Base-by-base conservation (phyloP, 1,140 invertebrate species). In the Micrasema longulum region DNA sequence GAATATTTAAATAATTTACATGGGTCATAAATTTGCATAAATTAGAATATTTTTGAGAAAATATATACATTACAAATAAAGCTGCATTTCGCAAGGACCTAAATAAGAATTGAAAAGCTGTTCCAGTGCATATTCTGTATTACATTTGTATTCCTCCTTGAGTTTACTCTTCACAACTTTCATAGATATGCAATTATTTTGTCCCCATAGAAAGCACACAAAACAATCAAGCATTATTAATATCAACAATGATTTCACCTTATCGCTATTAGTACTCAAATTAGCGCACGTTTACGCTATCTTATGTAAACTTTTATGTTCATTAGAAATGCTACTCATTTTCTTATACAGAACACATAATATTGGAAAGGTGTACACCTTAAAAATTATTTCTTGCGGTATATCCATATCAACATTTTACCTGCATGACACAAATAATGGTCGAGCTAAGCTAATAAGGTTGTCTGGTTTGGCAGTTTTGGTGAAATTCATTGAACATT, bases 311-410 rank as follows among this genome's bases (percentile, higher is more conserved):
- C 20, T 60, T 57, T 60, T 31, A 36, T 41, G 23, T 10, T 14
- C 20, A 64, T 45, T 41, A 16, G 43, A 45, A 64, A 64, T 64
- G 62, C 38, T 64, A 64, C 43, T 47, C 26, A 31, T 48, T 64
- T 11, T n/a, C 50, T 64, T 43, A 68, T 43, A 57, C 16, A 57
- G 68, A 52, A 70, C 68, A 70, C 53, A 53, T 68, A 52, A 63
- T 63, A 70, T 70, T 70, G 57, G 47, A 70, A 70, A 70, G 57
- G 57, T 69, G 67, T 70, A 50, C 57, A 70, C 50, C 45, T 70
- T 70, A 70, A 63, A 16, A 63, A 47, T 70, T 70, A 70, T 41
- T 50, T 16, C 18, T 62, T 62, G 53, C 62, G 52, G 45, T 66
- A 47, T 2, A 52, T 60, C 67, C 14, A 60, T 69, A 69, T 60